Evolutionary conservation across 2,113 vertebrate genomes (phyloP).

Genomic region (Axis porcinus): DNA sequence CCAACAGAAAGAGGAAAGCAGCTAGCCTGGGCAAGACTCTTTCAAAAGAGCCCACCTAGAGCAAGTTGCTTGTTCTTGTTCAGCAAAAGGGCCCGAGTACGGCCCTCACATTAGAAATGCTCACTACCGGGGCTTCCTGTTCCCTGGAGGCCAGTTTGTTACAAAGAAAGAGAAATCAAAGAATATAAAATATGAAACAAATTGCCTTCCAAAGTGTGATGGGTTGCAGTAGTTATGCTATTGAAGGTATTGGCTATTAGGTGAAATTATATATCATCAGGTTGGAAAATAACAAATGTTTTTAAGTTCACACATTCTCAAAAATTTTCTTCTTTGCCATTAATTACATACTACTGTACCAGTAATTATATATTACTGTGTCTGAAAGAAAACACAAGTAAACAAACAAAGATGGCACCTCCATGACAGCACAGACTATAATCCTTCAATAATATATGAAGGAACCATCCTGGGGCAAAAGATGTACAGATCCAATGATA

Average conservation of each 20-base stretch:
- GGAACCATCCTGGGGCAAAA: not conserved
- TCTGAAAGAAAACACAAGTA: not conserved
- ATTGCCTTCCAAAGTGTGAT: not conserved
- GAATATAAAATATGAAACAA: not conserved
- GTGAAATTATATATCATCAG: not conserved
- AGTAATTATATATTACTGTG: not conserved
- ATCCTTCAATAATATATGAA: not conserved
- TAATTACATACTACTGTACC: not conserved
- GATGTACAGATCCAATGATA: accelerated
- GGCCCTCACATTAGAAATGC: not conserved
- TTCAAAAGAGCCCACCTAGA: not conserved
- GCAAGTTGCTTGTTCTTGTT: not conserved
- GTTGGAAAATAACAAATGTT: not conserved
- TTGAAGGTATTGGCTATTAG: not conserved
- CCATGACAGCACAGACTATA: not conserved
- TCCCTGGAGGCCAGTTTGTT: not conserved
- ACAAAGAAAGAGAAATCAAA: not conserved
- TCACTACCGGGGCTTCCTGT: not conserved
- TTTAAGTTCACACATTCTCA: not conserved
- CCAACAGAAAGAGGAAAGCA: not conserved
- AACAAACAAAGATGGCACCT: not conserved
- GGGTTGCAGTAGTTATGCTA: not conserved
- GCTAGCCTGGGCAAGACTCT: not conserved
- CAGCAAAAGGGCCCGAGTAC: not conserved
- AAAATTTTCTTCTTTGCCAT: not conserved